A percentile compares a stretch with the other conserved stretches of the same genome.
Evolutionary conservation across 2,797 vertebrate genomes (phyloP).

Genomic region (Bradypodion ventrale): DNA sequence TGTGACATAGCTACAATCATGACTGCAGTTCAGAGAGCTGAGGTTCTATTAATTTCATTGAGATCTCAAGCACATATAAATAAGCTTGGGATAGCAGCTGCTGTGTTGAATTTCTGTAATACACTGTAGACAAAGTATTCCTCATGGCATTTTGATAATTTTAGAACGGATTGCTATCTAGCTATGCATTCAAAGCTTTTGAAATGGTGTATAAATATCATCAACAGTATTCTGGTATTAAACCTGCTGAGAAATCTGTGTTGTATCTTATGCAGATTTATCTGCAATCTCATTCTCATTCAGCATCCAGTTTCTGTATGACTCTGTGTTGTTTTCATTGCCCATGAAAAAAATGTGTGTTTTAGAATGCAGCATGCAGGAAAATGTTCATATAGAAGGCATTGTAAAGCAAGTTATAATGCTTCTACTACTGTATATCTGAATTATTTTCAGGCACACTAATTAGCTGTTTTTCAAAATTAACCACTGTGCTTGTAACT

Average conservation of each 20-base stretch:
- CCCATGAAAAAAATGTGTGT: not conserved
- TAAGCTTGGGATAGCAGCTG: conserved; percentile 12
- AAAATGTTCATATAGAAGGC: not conserved
- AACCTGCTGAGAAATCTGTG: not conserved
- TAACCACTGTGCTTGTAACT: not conserved
- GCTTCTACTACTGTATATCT: not conserved
- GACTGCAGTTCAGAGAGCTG: not conserved
- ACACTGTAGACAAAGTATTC: conserved; percentile 15
- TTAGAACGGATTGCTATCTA: conserved; percentile 12
- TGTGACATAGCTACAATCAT: conserved; percentile 3
- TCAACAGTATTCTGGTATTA: not conserved
- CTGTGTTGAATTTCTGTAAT: conserved; percentile 40
- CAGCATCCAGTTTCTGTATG: conserved; percentile 5
- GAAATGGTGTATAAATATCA: conserved; percentile 15
- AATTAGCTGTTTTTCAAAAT: not conserved
- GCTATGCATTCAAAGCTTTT: not conserved
- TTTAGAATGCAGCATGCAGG: not conserved
- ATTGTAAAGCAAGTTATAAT: conserved; percentile 1
- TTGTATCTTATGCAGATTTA: not conserved
- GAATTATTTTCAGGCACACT: not conserved
- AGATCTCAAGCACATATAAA: conserved; percentile 16
- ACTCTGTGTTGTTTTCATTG: not conserved
- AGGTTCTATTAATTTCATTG: conserved; percentile 9
- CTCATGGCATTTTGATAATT: conserved; percentile 43
- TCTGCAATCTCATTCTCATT: conserved; percentile 4